Conservation (phyloP, 2,113 vertebrate species). For the Dipodomys ordii region DNA sequence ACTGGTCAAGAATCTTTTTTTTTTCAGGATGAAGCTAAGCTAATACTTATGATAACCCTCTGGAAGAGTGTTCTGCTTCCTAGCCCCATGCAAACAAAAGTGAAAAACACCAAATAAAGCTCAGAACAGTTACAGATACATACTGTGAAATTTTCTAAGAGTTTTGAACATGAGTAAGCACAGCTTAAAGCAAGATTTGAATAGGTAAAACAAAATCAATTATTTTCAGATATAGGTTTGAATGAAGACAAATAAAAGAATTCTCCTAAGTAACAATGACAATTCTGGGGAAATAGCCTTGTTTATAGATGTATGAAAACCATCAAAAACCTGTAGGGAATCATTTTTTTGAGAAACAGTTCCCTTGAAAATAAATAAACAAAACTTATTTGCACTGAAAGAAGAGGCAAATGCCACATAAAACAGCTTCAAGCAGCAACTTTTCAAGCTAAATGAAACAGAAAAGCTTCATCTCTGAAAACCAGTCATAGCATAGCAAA, state of each 20-base stretch:
- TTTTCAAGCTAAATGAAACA: conserved; percentile 74
- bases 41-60: background rate
- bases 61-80: background rate
- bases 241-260: conserved; percentile 67
- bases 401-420: conserved; percentile 66
- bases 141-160: conserved; percentile 52
- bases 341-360: conserved; percentile 68
- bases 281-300: conserved; percentile 55
- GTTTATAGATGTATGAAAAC: conserved; percentile 69
- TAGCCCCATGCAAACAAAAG: conserved; percentile 29
- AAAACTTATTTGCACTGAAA: conserved; percentile 68
- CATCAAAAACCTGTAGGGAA: conserved; percentile 71
- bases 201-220: conserved; percentile 77
- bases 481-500: conserved; percentile 63
- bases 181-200: conserved; percentile 58
- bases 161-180: conserved; percentile 53
- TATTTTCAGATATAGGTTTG: conserved; percentile 73
- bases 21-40: conserved; percentile 3
- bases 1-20: conserved; percentile 50
- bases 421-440: conserved; percentile 73
- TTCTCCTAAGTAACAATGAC: conserved; percentile 67
- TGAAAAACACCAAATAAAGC: conserved; percentile 60
- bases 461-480: conserved; percentile 64
- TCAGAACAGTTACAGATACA: conserved; percentile 35
- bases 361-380: conserved; percentile 71